Conservation (phyloP, 2,113 vertebrate genomes). For the Halcyon malimbica region DNA sequence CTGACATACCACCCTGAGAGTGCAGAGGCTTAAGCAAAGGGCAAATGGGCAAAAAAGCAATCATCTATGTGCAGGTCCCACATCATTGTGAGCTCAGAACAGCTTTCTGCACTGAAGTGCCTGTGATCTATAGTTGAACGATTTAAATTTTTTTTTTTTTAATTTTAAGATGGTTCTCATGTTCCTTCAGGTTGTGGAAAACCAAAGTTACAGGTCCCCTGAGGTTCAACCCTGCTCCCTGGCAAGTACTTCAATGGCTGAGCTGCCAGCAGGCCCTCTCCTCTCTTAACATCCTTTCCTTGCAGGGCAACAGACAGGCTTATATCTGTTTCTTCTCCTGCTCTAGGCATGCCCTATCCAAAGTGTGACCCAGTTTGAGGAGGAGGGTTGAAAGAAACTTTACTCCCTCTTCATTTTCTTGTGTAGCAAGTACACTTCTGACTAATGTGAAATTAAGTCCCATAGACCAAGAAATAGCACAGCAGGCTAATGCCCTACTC, state of each 20-base stretch:
- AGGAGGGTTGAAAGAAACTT: not conserved
- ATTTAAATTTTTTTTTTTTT: not conserved
- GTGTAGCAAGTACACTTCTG: not conserved
- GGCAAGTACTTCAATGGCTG: not conserved
- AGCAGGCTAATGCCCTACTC: not conserved
- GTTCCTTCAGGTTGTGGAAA: not conserved
- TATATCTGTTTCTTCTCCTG: not conserved
- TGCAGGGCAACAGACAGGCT: not conserved
- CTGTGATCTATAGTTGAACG: not conserved
- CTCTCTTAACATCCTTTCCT: not conserved
- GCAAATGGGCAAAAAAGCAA: not conserved
- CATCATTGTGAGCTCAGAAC: rapidly evolving
- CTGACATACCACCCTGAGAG: rapidly evolving
- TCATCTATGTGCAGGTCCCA: not conserved
- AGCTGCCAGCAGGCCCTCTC: not conserved
- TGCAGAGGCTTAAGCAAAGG: not conserved
- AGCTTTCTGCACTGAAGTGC: not conserved
- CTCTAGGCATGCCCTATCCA: not conserved
- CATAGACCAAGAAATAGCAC: not conserved
- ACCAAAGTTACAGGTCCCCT: not conserved
- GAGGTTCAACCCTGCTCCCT: not conserved
- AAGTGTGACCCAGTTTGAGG: not conserved
- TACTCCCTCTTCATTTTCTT: not conserved
- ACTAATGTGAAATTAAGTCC: not conserved
- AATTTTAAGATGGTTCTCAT: not conserved